Evolutionary conservation across 2,797 vertebrate species (phyloP), one percentile per base, ranked within the genome.

Genomic region (Pteronotus mesoamericanus): DNA sequence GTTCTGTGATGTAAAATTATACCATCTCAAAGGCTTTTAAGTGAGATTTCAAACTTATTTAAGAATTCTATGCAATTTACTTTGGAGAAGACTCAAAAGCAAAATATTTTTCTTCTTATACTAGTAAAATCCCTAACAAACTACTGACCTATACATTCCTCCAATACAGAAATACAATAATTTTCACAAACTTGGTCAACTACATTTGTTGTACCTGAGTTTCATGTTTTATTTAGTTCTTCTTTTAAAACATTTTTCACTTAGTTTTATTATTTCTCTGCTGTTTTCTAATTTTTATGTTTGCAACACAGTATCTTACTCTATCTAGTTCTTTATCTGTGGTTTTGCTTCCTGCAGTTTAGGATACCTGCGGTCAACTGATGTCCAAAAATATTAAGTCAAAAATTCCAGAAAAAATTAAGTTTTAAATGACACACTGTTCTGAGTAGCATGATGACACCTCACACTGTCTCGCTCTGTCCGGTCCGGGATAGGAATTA

Each of bases 231-330:
- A 74, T 7, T 66, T 89, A 48, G 39, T 68, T 85, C 9, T 6
- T 64, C 87, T 68, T 64, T 21, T 39, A 53, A 37, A 12, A 42
- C 32, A 24, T 18, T 39, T 32, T 34, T 64, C 10, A 86, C 29
- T 80, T 90, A 42, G 24, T 82, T 92, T 92, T 85, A 82, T 71
- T 80, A 82, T 68, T 88, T 94, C 39, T 92, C 44, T 91, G 29
- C 48, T 88, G 57, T 74, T 95, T 66, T 91, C 24, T 92, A 19
- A 87, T 89, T 92, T 94, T 90, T 86, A 83, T 90, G 51, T 88
- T 77, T 53, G 59, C 57, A 87, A 84, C 94, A 59, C 44, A 82
- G 29, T 53, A 83, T 42, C 44, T 84, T 68, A n/a, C 61, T 84
- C 14, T 34, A 51, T 51, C 14, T 66, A 68, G 61, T 66, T 66